Base-by-base conservation (phyloP, 2,113 vertebrate genomes). In the Speoplatyrhinus poulsoni region DNA sequence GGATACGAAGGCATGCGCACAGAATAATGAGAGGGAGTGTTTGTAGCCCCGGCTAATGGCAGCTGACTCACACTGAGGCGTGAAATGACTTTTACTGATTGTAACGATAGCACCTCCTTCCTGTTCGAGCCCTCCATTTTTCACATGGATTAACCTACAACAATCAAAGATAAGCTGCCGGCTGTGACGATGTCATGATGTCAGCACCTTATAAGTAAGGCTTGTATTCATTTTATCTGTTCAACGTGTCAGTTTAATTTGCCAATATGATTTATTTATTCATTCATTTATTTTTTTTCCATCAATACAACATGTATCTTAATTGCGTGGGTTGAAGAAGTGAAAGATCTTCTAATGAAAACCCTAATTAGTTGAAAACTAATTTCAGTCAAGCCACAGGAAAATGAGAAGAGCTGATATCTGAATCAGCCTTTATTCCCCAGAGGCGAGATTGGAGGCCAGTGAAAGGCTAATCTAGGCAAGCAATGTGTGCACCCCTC, bases 61-160 rank as follows among this genome's bases (percentile, higher is more conserved):
- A 84, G 83, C 79, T 82, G 84, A 88, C 83, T 72, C 67, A 88
- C 82, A 82, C 69, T 83, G 76, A 81, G 71, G 77, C 85, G 67
- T 90, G 87, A 88, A 90, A 90, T 88, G 75, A 87, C 86, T 90
- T 90, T 79, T 76, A 73, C 69, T 81, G 87, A 89, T 92, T 69
- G 65, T 59, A 64, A 75, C 17, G 85, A 89, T 90, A 84, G 76
- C 62, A 65, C 62, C 77, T 77, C 73, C 77, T 85, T 85, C 64
- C 80, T 70, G 81, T 89, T 87, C 78, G 82, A 76, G 69, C 69
- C 12, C 73, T 69, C 63, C 52, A 36, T 53, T 69, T 59, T 57
- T 53, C 68, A 71, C 61, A 67, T 73, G 0, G 77, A 76, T 67
- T 69, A 46, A 85, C 84, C 55, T 17, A 54, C 57, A 73, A 65